Conservation (phyloP, 2,888 invertebrate species). For the Erebia palarica region DNA sequence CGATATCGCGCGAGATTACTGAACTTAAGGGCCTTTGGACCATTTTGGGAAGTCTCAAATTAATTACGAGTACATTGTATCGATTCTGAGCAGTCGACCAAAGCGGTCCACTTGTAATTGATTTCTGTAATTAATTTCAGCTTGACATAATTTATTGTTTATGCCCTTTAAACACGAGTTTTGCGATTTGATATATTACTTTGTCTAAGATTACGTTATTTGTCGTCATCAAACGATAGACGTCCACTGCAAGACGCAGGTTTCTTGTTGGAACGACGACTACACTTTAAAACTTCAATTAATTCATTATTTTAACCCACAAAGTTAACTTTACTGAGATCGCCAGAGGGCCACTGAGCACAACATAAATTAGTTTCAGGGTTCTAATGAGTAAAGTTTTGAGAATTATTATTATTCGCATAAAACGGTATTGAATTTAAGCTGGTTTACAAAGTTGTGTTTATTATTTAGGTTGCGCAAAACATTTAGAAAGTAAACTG, state of each 20-base stretch:
- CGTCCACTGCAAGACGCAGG: no score
- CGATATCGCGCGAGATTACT: slow-evolving; percentile 41
- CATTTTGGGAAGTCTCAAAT: slow-evolving; percentile 40
- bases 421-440: slow-evolving; percentile 30
- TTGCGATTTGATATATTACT: slow-evolving; percentile 14
- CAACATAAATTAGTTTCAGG: slow-evolving; percentile 33
- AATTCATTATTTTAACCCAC: slow-evolving; percentile 1
- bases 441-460: slow-evolving; percentile 28
- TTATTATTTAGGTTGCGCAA: slow-evolving; percentile 30
- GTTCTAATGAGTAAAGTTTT: slow-evolving; percentile 36
- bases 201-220: not conserved
- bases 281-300: not conserved
- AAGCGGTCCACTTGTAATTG: slow-evolving; percentile 28
- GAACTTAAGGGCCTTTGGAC: slow-evolving; percentile 38
- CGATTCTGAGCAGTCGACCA: slow-evolving; percentile 22
- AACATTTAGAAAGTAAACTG: slow-evolving; percentile 28
- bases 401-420: slow-evolving; percentile 28
- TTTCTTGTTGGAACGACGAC: no score
- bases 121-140: slow-evolving; percentile 39
- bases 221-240: not conserved
- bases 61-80: slow-evolving; percentile 37
- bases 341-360: slow-evolving; percentile 26
- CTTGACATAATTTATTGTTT: slow-evolving; percentile 35
- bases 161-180: slow-evolving; percentile 18
- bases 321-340: slow-evolving; percentile 13